Evolutionary conservation across 2,888 invertebrate species (phyloP).

Genomic region (Patella pellucida): DNA sequence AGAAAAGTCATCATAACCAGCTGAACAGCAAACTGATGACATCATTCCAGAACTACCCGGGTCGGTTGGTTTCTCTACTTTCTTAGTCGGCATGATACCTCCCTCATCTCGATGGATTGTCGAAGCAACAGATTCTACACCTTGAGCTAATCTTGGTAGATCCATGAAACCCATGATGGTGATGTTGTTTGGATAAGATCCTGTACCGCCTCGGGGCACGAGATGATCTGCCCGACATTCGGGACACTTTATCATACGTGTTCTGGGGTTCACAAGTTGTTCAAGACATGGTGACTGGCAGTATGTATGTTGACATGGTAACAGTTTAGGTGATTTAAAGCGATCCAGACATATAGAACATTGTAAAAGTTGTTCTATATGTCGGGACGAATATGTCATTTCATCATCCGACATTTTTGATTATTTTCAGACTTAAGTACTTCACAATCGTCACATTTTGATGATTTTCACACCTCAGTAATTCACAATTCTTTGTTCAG

Average conservation of each 20-base stretch:
- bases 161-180: constrained; percentile 95
- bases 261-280: constrained; percentile 80
- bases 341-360: constrained; percentile 99
- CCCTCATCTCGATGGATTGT: constrained; percentile 75
- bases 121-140: constrained; percentile 48
- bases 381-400: constrained; percentile 56
- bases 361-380: constrained; percentile 90
- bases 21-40: too few relatives aligned
- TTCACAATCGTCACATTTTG: too few relatives aligned
- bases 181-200: constrained; percentile 95
- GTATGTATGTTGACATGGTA: constrained; percentile 99
- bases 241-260: constrained; percentile 88
- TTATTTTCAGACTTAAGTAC: too few relatives aligned
- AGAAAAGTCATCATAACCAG: too few relatives aligned
- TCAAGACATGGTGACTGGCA: constrained; percentile 97
- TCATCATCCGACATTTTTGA: constrained; percentile 38
- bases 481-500: too few relatives aligned
- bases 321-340: constrained; percentile 95
- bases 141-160: constrained; percentile 79
- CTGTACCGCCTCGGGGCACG: constrained; percentile 91
- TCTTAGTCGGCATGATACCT: neutral
- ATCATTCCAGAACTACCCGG: too few relatives aligned
- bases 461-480: too few relatives aligned
- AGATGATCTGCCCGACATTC: constrained; percentile 97
- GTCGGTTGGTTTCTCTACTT: neutral